Conservation (phyloP, 2,113 vertebrate species). For the cattle (Bos taurus) region ARS-UCD2.0 NC_037339.1:85049501-85050000, state of each 20-base stretch:
- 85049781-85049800: background rate
- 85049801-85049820: background rate
- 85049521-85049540: accelerated
- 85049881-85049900: background rate
- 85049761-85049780: background rate
- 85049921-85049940: background rate
- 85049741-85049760: background rate
- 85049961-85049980: accelerated
- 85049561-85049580: accelerated
- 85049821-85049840: no score
- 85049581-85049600: accelerated
- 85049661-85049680: accelerated
- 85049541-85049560: accelerated
- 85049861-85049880: background rate
- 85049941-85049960: background rate
- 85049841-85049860: background rate
- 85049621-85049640: accelerated
- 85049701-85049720: background rate
- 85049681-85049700: accelerated
- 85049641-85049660: background rate
- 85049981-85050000: accelerated
- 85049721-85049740: background rate
- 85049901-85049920: background rate
- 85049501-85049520: accelerated
- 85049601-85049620: accelerated